These are phyloP conservation scores for Melieria omissa DNA, from an alignment of 2,888 invertebrate genomes.

Conservation along the genomic window DNA sequence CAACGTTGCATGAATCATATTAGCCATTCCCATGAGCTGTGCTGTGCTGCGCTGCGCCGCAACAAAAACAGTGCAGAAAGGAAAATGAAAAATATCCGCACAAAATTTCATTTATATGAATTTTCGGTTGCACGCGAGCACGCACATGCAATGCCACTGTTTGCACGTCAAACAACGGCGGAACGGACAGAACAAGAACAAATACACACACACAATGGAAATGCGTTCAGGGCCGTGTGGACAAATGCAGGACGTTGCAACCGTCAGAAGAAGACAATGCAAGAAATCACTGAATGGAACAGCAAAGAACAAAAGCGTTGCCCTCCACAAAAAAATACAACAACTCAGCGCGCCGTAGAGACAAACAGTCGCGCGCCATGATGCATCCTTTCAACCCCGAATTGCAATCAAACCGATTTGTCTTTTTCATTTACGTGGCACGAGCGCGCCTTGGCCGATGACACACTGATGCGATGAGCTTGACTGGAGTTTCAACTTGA, in stretches of 20 bases:
- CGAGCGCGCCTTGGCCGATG: too few species aligned
- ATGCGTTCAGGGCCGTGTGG: neutral
- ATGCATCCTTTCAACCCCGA: neutral
- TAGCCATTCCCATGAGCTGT: constrained; percentile 15
- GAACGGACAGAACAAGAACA: constrained; percentile 8
- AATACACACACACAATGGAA: neutral
- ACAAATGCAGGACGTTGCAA: neutral
- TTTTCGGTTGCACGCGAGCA: constrained; percentile 13
- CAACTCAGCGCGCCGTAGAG: too few species aligned
- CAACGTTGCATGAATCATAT: constrained; percentile 29
- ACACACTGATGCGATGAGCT: too few species aligned
- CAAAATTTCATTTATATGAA: constrained; percentile 16
- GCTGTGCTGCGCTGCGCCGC: neutral
- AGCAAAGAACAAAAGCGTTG: constrained; percentile 1
- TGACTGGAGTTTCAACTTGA: too few species aligned
- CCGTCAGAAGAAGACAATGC: neutral
- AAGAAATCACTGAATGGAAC: constrained; percentile 29
- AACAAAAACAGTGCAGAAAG: neutral
- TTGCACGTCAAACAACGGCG: constrained; percentile 11
- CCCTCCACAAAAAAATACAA: neutral
- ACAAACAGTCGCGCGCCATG: too few species aligned
- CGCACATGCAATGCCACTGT: constrained; percentile 12
- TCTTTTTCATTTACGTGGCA: neutral
- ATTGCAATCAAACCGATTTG: constrained; percentile 3
- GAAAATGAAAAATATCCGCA: constrained; percentile 3